Percentiles rank a stretch among this genome's conserved stretches.
Evolutionary conservation across 2,888 invertebrate genomes (phyloP).

Genomic region (Lomographa bimaculata): DNA sequence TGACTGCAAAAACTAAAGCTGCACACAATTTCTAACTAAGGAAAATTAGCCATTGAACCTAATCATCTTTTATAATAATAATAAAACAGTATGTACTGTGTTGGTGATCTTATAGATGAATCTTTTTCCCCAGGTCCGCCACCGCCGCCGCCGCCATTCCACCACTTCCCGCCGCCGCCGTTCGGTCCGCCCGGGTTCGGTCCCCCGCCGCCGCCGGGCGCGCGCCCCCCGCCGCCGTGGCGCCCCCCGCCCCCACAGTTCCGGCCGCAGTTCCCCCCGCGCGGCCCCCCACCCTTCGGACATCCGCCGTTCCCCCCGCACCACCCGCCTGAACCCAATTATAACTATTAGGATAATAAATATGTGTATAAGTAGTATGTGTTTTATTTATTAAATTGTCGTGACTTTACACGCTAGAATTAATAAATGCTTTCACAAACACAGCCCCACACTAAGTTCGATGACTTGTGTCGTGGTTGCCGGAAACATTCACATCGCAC

Average conservation of each 20-base stretch:
- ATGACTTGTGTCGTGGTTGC: too few species aligned
- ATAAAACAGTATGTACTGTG: too few species aligned
- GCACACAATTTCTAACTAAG: too few species aligned
- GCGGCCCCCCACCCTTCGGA: slow-evolving; percentile 82
- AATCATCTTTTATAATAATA: too few species aligned
- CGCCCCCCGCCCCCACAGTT: slow-evolving; percentile 63
- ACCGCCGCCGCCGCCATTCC: slow-evolving; percentile 67
- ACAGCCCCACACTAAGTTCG: too few species aligned
- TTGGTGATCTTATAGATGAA: too few species aligned
- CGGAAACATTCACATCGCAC: too few species aligned
- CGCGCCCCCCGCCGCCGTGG: slow-evolving; percentile 82
- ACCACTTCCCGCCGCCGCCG: slow-evolving; percentile 57
- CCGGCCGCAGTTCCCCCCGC: slow-evolving; percentile 63
- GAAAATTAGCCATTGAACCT: too few species aligned
- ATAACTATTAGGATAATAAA: slow-evolving; percentile 66
- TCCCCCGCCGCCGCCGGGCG: slow-evolving; percentile 78
- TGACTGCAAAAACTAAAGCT: too few species aligned
- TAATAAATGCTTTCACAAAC: too few species aligned
- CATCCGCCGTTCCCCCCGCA: slow-evolving; percentile 88
- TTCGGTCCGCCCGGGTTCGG: slow-evolving; percentile 64
- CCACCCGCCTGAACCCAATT: slow-evolving; percentile 76
- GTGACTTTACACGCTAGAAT: too few species aligned
- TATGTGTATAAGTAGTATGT: slow-evolving; percentile 30
- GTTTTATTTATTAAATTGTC: slow-evolving; percentile 18
- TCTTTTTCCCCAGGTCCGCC: slow-evolving; percentile 54